Evolutionary conservation across 2,113 vertebrate species (phyloP), one percentile per base, ranked within the genome.

Genomic region (Cyphomyrus discorhynchus): DNA sequence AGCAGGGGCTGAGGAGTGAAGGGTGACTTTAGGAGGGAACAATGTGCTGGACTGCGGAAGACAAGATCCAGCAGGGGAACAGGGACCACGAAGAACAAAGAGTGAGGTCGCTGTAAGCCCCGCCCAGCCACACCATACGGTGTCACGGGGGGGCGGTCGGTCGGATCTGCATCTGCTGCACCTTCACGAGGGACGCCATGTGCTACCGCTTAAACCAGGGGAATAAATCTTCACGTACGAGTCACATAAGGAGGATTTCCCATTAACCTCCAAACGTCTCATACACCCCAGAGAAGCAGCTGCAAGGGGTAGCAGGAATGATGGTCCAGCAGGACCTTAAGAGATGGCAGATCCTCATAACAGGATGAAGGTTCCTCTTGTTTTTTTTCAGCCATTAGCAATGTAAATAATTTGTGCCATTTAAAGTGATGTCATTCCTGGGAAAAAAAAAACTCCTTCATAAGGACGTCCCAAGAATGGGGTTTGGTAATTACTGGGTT

Each of bases 221-320:
- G 91, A 93, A 94, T 95, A 95, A 95, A 96, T 96, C 95, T 94
- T 91, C 91, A 89, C 91, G 92, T 94, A 95, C 92, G 92, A 94
- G 93, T 89, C 90, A 93, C 94, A 94, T 94, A 91, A 93, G 94
- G 94, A 95, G 94, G 93, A 94, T 94, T 94, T 95, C 93, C 93
- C 92, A 93, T 94, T 94, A 94, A 95, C 95, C 93, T 93, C 91
- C 91, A 91, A 93, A 94, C 93, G 93, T 92, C 94, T 94, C 92
- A 92, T 92, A 93, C 91, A 94, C 94, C 93, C 92, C 91, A 92
- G 94, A 93, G 94, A 95, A 94, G 90, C 93, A 91, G 91, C 92
- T 90, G 91, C 92, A 92, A 93, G 94, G 3, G 92, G 91, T 90
- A 91, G 92, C 92, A 94, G 95, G 94, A 95, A 94, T 95, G 95